phyloP scores from a whole-genome alignment of 1,140 invertebrate genomes.

The Penaeus japonicus region DNA sequence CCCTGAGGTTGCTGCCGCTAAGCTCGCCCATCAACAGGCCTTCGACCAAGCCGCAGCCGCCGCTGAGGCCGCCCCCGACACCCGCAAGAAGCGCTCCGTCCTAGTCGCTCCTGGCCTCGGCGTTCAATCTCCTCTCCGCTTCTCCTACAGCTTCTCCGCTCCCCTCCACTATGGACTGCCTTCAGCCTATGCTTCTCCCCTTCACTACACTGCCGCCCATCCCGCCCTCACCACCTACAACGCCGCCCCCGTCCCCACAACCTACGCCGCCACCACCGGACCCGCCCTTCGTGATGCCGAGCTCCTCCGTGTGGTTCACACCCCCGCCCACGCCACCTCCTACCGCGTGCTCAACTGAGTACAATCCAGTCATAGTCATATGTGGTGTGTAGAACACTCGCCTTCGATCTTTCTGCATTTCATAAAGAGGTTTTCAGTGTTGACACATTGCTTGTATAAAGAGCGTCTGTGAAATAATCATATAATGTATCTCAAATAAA shows the following conservation, averaged over 20 bases:
- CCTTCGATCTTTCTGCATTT: no score
- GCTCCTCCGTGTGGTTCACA: no score
- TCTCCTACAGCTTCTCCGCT: not conserved
- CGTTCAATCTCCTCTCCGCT: not conserved
- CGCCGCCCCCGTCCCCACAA: not conserved
- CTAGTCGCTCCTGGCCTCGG: not conserved
- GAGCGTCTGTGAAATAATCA: no score
- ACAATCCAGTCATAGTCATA: no score
- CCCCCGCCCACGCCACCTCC: no score
- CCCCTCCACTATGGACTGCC: not conserved
- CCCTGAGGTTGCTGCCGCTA: constrained; percentile 41
- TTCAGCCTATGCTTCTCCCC: not conserved
- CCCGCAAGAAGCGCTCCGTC: constrained; percentile 16
- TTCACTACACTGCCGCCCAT: not conserved
- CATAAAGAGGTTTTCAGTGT: no score
- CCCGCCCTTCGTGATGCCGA: not conserved
- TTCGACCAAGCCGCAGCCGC: constrained; percentile 36
- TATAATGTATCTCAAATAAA: no score
- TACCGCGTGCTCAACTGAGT: no score
- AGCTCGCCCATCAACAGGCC: constrained; percentile 21
- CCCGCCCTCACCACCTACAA: not conserved
- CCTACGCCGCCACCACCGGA: not conserved
- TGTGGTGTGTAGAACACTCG: no score
- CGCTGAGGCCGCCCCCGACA: constrained; percentile 23
- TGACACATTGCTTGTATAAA: no score